Evolutionary conservation across 2,797 vertebrate genomes (phyloP).

Genomic region (Sylvilagus floridanus): DNA sequence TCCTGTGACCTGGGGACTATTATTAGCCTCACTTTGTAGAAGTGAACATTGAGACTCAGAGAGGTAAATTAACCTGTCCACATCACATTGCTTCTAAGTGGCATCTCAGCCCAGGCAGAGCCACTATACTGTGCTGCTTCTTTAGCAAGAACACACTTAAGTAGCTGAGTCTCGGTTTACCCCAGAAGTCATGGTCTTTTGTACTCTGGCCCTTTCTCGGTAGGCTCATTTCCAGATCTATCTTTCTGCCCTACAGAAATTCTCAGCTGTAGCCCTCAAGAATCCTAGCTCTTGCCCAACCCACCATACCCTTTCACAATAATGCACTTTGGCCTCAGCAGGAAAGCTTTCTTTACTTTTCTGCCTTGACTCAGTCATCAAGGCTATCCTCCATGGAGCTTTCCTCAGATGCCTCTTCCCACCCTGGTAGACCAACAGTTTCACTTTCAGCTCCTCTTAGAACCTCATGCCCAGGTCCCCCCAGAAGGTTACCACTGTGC

Average conservation of each 20-base stretch:
- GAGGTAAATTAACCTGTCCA: neutral
- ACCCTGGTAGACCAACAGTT: neutral
- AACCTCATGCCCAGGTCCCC: neutral
- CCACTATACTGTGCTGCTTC: neutral
- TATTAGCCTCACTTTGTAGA: constrained; percentile 28
- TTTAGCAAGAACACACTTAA: constrained; percentile 6
- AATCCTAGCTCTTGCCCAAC: constrained; percentile 24
- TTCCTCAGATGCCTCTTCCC: neutral
- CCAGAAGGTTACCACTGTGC: constrained; percentile 22
- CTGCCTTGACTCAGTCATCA: constrained; percentile 17
- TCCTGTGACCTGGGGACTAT: neutral
- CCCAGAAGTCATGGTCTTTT: neutral
- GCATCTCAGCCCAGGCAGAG: neutral
- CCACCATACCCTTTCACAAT: neutral
- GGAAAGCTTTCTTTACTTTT: constrained; percentile 12
- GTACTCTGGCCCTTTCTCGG: neutral
- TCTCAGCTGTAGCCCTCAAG: neutral
- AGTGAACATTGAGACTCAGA: constrained; percentile 3
- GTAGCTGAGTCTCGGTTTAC: neutral
- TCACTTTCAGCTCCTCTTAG: constrained; percentile 32
- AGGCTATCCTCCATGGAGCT: neutral
- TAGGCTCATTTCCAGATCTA: neutral
- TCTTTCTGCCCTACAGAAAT: constrained; percentile 13
- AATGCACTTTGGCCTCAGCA: neutral
- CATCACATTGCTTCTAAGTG: neutral